phyloP scores from a whole-genome alignment of 2,888 invertebrate species.

The Ptychoptera contaminata region DNA sequence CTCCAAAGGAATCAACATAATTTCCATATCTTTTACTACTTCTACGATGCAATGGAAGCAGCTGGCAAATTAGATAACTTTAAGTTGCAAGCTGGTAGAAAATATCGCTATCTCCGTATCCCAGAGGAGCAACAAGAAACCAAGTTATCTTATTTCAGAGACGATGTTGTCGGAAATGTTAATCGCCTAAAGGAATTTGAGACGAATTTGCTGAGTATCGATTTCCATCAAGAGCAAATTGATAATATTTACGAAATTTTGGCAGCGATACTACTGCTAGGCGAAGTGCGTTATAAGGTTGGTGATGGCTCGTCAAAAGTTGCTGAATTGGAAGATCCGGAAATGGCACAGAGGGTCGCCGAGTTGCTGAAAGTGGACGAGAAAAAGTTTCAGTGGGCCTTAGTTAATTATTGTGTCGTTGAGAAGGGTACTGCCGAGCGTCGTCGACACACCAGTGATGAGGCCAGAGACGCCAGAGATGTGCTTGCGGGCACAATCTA shows the following conservation, averaged over 20 bases:
- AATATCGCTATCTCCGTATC: slow-evolving; percentile 59
- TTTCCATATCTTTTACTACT: slow-evolving; percentile 79
- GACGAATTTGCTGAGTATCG: slow-evolving; percentile 45
- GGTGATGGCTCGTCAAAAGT: slow-evolving; percentile 39
- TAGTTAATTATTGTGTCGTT: slow-evolving; percentile 74
- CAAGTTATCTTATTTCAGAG: slow-evolving; percentile 43
- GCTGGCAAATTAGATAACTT: slow-evolving; percentile 50
- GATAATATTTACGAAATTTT: slow-evolving; percentile 53
- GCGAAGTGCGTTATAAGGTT: slow-evolving; percentile 63
- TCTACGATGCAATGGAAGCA: slow-evolving; percentile 68
- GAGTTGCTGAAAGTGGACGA: slow-evolving; percentile 60
- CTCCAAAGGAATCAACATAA: slow-evolving; percentile 64
- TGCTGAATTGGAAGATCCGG: slow-evolving; percentile 57
- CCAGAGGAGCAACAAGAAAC: slow-evolving; percentile 36
- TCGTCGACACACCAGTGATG: slow-evolving; percentile 51
- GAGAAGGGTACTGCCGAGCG: slow-evolving; percentile 38
- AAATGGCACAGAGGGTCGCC: slow-evolving; percentile 55
- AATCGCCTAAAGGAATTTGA: slow-evolving; percentile 46
- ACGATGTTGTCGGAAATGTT: slow-evolving; percentile 47
- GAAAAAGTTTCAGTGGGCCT: slow-evolving; percentile 69
- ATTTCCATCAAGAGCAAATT: slow-evolving; percentile 55
- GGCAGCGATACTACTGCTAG: slow-evolving; percentile 60
- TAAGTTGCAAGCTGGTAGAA: slow-evolving; percentile 46
- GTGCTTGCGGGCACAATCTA: slow-evolving; percentile 75
- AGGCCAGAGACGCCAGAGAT: slow-evolving; percentile 71